phyloP scores from a whole-genome alignment of 2,888 invertebrate genomes.

The Syrphus vitripennis region DNA sequence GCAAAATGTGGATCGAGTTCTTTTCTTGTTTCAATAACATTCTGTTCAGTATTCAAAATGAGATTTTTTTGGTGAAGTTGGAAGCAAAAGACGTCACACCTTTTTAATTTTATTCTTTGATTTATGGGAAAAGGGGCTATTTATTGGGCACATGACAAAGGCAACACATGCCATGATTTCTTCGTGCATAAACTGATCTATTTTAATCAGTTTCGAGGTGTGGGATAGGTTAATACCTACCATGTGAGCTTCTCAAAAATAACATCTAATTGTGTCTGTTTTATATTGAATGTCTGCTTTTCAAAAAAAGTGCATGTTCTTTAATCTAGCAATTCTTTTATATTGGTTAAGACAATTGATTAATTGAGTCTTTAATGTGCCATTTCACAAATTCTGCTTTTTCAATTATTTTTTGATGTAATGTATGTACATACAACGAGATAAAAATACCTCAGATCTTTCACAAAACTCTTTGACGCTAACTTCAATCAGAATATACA shows the following conservation, averaged over 20 bases:
- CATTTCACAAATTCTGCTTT: not conserved
- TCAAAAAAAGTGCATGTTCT: too few species aligned
- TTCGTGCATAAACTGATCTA: not conserved
- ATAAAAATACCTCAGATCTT: not conserved
- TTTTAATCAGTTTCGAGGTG: not conserved
- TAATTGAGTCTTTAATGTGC: too few species aligned
- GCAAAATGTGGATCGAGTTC: conserved; percentile 60
- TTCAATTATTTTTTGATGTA: not conserved
- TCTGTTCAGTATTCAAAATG: conserved; percentile 42
- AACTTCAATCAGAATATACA: conserved; percentile 31
- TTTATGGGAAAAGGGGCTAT: conserved; percentile 21
- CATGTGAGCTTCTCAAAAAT: too few species aligned
- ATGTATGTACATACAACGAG: not conserved
- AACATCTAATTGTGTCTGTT: too few species aligned
- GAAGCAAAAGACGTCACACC: conserved; percentile 58
- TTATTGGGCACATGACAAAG: conserved; percentile 43
- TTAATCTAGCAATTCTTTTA: not conserved
- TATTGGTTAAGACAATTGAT: not conserved
- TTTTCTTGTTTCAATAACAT: conserved; percentile 34
- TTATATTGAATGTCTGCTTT: too few species aligned
- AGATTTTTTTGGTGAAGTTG: conserved; percentile 36
- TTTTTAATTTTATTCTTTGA: conserved; percentile 40
- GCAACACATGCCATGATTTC: not conserved
- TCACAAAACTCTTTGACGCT: not conserved
- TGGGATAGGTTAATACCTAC: not conserved